Base-by-base conservation (phyloP, 2,888 invertebrate genomes). In the Trisateles emortualis region DNA sequence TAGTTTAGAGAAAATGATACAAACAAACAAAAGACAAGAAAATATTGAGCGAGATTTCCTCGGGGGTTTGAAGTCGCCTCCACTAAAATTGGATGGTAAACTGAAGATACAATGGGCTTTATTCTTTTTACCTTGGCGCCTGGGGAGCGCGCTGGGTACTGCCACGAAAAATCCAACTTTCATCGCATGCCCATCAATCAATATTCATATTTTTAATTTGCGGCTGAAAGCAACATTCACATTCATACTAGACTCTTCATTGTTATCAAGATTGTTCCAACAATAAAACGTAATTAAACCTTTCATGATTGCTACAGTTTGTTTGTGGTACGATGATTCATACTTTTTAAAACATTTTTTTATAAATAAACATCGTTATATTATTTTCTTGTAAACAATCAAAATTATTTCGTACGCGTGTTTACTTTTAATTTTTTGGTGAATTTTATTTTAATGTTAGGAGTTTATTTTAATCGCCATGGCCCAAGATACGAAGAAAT, bases 1-100 rank as follows among this genome's bases (percentile, higher is more conserved):
- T 68, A 72, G 72, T 79, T 80, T 74, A 70, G 52, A 72, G 52
- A 70, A 78, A 81, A 77, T 73, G 71, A 80, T 68, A 78, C 78
- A 80, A 79, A 81, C 80, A 83, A 81, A 84, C 76, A 73, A 82
- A 80, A 76, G 64, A 73, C 59, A 60, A 65, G 77, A 79, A 85
- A 82, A 84, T 85, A 86, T 87, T 82, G 84, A 82, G 72, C 72
- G 50, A 79, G 82, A 86, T 88, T 88, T 86, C 87, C 84, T 84
- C 62, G 44, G 87, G 81, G 88, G 76, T 83, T 85, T 81, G 79
- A 76, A 83, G 79, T 84, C 81, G 79, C 76, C 78, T 78, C 69
- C 64, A 77, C 83, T 81, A 81, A 86, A 87, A 87, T 86, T 87
- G 85, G 83, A 83, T 79, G 79, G 83, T 78, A 83, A 85, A 84